phyloP scores from a whole-genome alignment of 2,888 invertebrate genomes.

The Chaetogeoica ovagalla region DNA sequence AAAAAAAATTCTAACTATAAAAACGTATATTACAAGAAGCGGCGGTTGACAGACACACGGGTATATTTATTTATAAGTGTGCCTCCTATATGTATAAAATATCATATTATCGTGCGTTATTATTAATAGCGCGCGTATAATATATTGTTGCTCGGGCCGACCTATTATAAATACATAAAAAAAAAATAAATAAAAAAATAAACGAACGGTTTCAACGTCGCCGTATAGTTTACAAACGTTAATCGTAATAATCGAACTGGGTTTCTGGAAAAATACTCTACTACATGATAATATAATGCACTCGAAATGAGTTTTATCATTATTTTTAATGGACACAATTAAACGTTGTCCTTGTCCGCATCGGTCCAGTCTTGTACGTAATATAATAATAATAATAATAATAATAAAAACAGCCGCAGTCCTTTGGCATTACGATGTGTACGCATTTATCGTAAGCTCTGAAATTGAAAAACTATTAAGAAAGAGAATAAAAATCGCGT shows the following conservation, averaged over 20 bases:
- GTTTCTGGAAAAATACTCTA: constrained; percentile 1
- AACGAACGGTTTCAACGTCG: not conserved
- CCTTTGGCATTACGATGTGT: no score
- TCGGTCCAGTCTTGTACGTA: not conserved
- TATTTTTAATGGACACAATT: constrained; percentile 43
- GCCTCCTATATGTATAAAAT: not conserved
- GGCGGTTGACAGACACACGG: not conserved
- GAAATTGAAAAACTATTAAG: not conserved
- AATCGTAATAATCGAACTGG: not conserved
- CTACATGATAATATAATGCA: not conserved
- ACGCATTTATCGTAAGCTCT: not conserved
- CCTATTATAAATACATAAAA: not conserved
- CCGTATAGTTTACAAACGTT: not conserved
- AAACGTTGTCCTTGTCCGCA: constrained; percentile 9
- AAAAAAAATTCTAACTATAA: not conserved
- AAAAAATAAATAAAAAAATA: no score
- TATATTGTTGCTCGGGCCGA: not conserved
- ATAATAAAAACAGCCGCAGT: no score
- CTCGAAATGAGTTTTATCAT: constrained; percentile 2
- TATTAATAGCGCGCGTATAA: no score
- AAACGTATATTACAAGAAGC: not conserved
- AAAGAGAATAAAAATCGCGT: not conserved
- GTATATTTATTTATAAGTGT: not conserved
- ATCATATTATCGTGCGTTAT: not conserved
- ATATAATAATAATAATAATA: not conserved